Evolutionary conservation across 30 jellyfish, hydroid and myxozoan genomes (phyloP).

Genomic region (Chrysaora quinquecirrha): DNA sequence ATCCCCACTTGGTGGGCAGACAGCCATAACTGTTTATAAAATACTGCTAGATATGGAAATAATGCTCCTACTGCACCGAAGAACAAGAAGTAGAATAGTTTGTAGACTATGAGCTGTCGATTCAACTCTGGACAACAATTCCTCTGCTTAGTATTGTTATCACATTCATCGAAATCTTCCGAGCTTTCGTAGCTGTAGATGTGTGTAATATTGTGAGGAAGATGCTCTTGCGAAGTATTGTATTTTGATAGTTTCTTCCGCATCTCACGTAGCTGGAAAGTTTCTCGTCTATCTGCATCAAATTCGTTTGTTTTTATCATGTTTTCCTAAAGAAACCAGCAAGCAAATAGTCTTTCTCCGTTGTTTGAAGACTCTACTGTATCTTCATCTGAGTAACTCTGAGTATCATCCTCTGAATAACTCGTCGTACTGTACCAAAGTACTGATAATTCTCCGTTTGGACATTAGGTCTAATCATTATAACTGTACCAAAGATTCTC

Average conservation of each 20-base stretch:
- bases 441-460: too few relatives aligned
- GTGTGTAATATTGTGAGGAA: constrained; percentile 31
- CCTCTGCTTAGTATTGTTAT: neutral
- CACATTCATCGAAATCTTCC: constrained; percentile 50
- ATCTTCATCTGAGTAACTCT: too few relatives aligned
- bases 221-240: constrained; percentile 1
- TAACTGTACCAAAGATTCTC: too few relatives aligned
- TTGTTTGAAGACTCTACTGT: too few relatives aligned
- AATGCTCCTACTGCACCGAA: constrained; percentile 98
- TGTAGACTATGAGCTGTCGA: constrained; percentile 69
- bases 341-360: too few relatives aligned
- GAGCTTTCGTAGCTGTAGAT: constrained; percentile 59
- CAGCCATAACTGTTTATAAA: constrained; percentile 89
- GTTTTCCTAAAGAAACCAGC: too few relatives aligned
- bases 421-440: too few relatives aligned
- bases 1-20: constrained; percentile 99
- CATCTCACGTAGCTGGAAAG: neutral
- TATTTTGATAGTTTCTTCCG: neutral
- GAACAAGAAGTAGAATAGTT: constrained; percentile 81
- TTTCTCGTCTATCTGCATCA: neutral
- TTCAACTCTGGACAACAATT: constrained; percentile 69
- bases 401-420: too few relatives aligned
- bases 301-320: neutral
- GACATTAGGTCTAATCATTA: too few relatives aligned
- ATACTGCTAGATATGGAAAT: constrained; percentile 95